Percentiles rank a stretch among this genome's conserved stretches.
phyloP scores from a whole-genome alignment of 2,888 invertebrate genomes.

The Eutolmus rufibarbis region DNA sequence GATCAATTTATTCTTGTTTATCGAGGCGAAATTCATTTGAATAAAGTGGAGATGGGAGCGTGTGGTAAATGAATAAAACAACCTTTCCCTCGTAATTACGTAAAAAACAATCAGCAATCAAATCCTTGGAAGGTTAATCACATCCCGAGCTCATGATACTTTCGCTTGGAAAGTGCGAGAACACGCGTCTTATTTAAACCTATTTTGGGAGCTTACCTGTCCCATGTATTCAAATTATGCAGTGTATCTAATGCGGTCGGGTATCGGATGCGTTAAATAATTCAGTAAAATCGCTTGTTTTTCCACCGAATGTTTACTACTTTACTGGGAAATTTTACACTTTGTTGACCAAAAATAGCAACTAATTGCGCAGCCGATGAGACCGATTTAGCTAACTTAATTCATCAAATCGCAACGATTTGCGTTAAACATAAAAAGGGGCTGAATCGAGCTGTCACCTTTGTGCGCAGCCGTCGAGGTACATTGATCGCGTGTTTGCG shows the following conservation, averaged over 20 bases:
- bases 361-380: not conserved
- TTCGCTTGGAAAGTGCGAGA: not conserved
- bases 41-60: not conserved
- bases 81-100: not conserved
- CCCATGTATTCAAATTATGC: not conserved
- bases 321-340: not conserved
- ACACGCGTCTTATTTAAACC: not conserved
- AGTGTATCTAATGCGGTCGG: not conserved
- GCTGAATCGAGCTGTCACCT: not conserved
- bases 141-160: not conserved
- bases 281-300: not conserved
- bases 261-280: not conserved
- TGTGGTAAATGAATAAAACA: not conserved
- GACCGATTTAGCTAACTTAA: not conserved
- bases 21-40: not conserved
- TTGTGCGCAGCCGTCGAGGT: not conserved
- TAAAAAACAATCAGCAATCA: not conserved
- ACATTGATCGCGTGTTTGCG: not conserved
- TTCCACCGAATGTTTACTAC: not conserved
- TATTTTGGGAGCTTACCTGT: not conserved
- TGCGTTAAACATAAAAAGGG: not conserved
- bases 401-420: not conserved
- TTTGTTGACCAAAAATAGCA: not conserved
- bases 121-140: not conserved
- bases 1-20: not conserved